Evolutionary conservation across 1,140 invertebrate species (phyloP), one percentile per base, ranked within the genome.

Genomic region (Drosophila trapezifrons): DNA sequence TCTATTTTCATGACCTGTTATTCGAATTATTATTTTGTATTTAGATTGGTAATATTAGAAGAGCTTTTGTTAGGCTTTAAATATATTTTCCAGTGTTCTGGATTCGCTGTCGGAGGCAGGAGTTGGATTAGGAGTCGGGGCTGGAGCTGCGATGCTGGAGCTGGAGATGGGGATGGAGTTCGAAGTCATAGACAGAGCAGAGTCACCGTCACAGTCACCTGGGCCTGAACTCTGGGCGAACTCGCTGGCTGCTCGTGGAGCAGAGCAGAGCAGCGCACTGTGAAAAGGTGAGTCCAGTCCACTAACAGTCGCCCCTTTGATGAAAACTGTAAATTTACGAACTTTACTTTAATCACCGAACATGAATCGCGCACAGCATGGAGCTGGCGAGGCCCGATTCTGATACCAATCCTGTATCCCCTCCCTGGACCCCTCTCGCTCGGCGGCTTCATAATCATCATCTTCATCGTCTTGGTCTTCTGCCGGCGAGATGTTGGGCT

Each of bases 251-350:
- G 71, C 60, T 66, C 46, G 65, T 60, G 52, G 73, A 57, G 73
- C 73, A 66, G 70, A 63, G 71, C 59, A 52, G 54, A 56, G 35
- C 45, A 62, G 70, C 71, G 69, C 51, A 72, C 73, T 78, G 81
- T 90, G 82, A 76, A 90, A 90, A 90, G 87, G 86, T 84, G 89
- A 90, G 87, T 90, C 89, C 89, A 90, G 89, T 86, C 83, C 83
- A 87, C 84, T 83, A 87, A 83, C 77, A 86, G 83, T 90, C 89
- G 87, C 89, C 74, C 76, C 85, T 90, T 89, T 89, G 89, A 91
- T 91, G 89, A 91, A 90, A 91, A 91, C 89, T 91, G 89, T 91
- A 91, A 91, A 91, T 91, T 91, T 91, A 91, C 89, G 89, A 89
- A 91, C 84, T 89, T 91, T 91, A 90, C 89, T 91, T 91, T 91